Base-by-base conservation (phyloP, 1,140 invertebrate species). In the Eumeta japonica region DNA sequence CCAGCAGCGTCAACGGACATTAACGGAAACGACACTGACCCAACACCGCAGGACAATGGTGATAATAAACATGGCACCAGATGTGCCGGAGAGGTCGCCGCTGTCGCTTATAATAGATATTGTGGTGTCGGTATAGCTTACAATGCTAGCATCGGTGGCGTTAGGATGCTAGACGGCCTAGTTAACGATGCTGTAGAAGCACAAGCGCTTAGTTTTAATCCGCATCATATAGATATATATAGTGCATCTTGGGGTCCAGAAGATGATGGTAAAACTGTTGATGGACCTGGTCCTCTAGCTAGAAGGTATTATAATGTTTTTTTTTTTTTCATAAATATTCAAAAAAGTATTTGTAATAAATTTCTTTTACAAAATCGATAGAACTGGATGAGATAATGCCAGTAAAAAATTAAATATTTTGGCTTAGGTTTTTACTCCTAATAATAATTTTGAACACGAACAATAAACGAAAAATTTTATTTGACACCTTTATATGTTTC, bases 121-220 rank as follows among this genome's bases (percentile, higher is more conserved):
- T 96, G 92, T 59, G 92, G 92, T 2, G 90, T 95, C 29, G 92
- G 93, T 14, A 86, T 95, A 14, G 92, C 93, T 13, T 94, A 90
- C 72, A 94, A 94, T 72, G 86, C 92, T 32, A 90, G 87, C 58
- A 91, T 95, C 55, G 92, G 92, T 65, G 90, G 90, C 50, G 90
- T 95, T 19, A 80, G 91, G 39, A 96, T 96, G 92, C 76, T 97
- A 55, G 94, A 97, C 71, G 94, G 93, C 12, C 85, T 90, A 31
- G 92, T 97, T 29, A 96, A 94, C 55, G 94, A 97, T 77, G 90
- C 90, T 24, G 90, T 96, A 15, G 94, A 97, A 78, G 93, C 94
- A 1, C 82, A 86, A 61, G 92, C 93, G 5, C 77, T 97, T 28
- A 88, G 90, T 39, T 82, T 94, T 45, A 94, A 94, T 78, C 87